Conservation (phyloP, 2,113 vertebrate genomes). For the human region GRCh38 chr7:29998501-29999000, state of each 20-base stretch:
- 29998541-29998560: background rate
- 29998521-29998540: background rate
- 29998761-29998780: background rate
- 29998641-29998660: background rate
- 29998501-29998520: background rate
- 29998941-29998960: background rate
- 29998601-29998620: background rate
- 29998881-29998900: background rate
- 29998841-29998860: background rate
- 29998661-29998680: background rate
- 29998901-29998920: background rate
- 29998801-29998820: background rate
- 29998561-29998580: background rate
- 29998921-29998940: background rate
- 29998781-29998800: background rate
- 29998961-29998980: background rate
- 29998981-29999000: slow-evolving; percentile 11
- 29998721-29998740: background rate
- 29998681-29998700: background rate
- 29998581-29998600: background rate
- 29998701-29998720: background rate
- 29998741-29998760: background rate
- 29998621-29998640: background rate
- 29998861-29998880: background rate
- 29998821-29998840: background rate